These are phyloP conservation scores for Aix galericulata DNA, from an alignment of 2,113 vertebrate genomes.

Conservation along the genomic window DNA sequence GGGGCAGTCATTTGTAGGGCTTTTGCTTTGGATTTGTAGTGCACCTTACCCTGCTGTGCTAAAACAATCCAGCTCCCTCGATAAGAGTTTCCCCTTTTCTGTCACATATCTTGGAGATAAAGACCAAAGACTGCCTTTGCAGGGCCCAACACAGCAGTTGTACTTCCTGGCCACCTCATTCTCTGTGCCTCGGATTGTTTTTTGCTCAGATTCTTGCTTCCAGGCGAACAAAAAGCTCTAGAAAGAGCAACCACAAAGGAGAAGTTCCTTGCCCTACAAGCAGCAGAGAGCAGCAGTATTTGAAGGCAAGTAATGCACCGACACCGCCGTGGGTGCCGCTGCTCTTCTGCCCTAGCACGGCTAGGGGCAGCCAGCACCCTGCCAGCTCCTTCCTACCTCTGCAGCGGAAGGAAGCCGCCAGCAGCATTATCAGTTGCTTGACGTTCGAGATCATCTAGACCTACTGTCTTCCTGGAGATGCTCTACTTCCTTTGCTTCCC, in stretches of 20 bases:
- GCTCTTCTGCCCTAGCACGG: accelerated
- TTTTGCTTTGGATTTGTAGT: not conserved
- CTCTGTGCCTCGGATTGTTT: not conserved
- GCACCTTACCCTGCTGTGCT: not conserved
- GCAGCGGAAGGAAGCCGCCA: not conserved
- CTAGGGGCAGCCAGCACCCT: not conserved
- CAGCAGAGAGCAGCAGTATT: not conserved
- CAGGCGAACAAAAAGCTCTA: not conserved
- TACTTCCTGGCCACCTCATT: not conserved
- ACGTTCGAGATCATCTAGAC: not conserved
- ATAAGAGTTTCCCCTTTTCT: not conserved
- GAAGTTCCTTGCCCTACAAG: not conserved
- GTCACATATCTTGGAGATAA: not conserved
- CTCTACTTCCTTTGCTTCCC: not conserved
- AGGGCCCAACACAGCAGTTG: not conserved
- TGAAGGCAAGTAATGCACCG: not conserved
- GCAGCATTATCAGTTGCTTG: not conserved
- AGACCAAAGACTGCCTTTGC: not conserved
- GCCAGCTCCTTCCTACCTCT: not conserved
- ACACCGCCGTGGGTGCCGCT: not conserved
- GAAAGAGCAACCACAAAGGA: not conserved
- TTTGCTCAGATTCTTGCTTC: not conserved
- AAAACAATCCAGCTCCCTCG: not conserved
- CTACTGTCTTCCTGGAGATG: too few relatives aligned
- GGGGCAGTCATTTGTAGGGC: not conserved